A percentile compares a stretch with the other conserved stretches of the same genome.
phyloP scores from a whole-genome alignment of 2,797 vertebrate species.

The Megaceryle alcyon region DNA sequence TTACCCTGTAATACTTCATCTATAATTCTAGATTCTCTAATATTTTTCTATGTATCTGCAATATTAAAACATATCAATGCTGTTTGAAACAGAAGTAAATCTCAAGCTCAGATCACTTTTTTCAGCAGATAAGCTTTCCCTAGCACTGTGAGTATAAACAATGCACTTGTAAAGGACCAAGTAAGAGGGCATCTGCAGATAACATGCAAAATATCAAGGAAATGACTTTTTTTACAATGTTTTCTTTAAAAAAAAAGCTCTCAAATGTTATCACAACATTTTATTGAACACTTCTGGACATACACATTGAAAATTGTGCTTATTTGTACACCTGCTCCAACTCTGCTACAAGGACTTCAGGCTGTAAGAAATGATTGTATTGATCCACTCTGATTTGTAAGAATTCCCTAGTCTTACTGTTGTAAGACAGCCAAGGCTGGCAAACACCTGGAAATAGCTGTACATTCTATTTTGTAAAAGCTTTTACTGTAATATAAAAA shows the following conservation, averaged over 20 bases:
- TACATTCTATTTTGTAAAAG: not conserved
- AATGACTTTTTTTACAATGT: not conserved
- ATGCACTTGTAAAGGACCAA: not conserved
- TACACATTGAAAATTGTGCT: not conserved
- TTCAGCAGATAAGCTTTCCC: not conserved
- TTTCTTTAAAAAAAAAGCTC: not conserved
- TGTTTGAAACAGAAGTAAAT: not conserved
- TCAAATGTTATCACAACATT: not conserved
- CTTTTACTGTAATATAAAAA: constrained; percentile 45
- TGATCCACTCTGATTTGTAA: not conserved
- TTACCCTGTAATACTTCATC: not conserved
- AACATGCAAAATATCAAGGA: not conserved
- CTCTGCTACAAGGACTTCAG: not conserved
- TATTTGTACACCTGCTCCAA: not conserved
- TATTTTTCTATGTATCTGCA: not conserved
- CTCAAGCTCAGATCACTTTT: not conserved
- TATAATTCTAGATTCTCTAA: not conserved
- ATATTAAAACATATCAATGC: not conserved
- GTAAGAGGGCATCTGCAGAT: not conserved
- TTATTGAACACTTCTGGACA: not conserved
- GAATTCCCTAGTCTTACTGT: not conserved
- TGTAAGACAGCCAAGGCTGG: not conserved
- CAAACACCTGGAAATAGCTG: not conserved
- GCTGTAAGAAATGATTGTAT: not conserved
- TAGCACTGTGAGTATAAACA: not conserved